phyloP scores from a whole-genome alignment of 1,140 invertebrate genomes.

The Oryctes rhinoceros region DNA sequence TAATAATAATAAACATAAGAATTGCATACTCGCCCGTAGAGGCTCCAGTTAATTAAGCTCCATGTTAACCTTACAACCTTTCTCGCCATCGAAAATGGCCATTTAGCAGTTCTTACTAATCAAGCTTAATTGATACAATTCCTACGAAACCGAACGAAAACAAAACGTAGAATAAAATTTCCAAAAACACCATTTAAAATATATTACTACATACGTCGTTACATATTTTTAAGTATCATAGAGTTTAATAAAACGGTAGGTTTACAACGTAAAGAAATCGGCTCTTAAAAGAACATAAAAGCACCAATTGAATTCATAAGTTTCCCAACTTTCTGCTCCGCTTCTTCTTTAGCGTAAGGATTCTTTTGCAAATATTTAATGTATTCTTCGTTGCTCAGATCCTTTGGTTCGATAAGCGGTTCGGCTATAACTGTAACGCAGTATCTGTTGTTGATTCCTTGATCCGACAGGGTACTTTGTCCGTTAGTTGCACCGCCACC shows the following conservation, averaged over 20 bases:
- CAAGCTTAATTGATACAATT: neutral
- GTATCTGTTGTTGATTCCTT: slow-evolving; percentile 36
- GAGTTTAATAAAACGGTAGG: neutral
- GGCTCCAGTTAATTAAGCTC: neutral
- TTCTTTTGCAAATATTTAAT: slow-evolving; percentile 17
- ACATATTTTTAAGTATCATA: neutral
- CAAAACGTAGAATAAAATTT: no score
- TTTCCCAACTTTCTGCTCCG: neutral
- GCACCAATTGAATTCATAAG: neutral
- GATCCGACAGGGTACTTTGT: neutral
- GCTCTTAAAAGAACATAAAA: neutral
- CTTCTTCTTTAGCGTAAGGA: slow-evolving; percentile 16
- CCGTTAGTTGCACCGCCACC: neutral
- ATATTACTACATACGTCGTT: neutral
- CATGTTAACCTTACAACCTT: neutral
- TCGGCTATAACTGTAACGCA: slow-evolving; percentile 39
- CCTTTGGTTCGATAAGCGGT: slow-evolving; percentile 7
- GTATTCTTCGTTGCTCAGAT: slow-evolving; percentile 25
- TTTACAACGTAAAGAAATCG: neutral
- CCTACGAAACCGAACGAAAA: neutral
- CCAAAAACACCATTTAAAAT: no score
- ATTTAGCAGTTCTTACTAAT: neutral
- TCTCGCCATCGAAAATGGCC: neutral
- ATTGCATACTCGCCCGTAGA: neutral
- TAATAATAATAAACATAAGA: neutral